phyloP scores from a whole-genome alignment of 1,140 invertebrate genomes.

The Psix sp. region DNA sequence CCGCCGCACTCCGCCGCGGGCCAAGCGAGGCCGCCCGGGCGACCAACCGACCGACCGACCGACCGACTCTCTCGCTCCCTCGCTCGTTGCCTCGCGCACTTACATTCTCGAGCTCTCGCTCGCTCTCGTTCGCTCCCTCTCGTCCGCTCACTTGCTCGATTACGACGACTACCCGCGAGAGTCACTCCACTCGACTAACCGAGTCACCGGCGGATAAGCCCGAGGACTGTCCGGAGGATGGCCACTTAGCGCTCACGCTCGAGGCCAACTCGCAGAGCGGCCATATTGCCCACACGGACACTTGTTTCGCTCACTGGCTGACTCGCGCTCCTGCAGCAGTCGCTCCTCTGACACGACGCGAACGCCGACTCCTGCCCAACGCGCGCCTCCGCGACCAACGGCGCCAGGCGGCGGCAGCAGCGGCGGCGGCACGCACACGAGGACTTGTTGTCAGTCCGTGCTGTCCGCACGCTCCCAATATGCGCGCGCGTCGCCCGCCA shows the following conservation, averaged over 20 bases:
- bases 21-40: slow-evolving; percentile 27
- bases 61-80: not conserved
- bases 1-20: slow-evolving; percentile 11
- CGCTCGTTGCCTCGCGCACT: no score
- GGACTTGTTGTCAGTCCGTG: slow-evolving; percentile 17
- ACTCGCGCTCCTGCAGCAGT: not conserved
- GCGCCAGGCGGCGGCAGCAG: no score
- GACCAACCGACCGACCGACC: slow-evolving; percentile 2
- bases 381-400: slow-evolving; percentile 4
- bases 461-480: not conserved
- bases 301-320: slow-evolving; percentile 9
- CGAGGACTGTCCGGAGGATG: not conserved
- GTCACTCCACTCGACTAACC: not conserved
- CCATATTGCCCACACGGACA: slow-evolving; percentile 11
- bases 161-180: not conserved
- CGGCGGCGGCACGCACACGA: slow-evolving; percentile 18
- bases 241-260: no score
- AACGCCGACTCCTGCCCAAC: slow-evolving; percentile 12
- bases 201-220: no score
- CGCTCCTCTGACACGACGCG: not conserved
- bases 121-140: not conserved
- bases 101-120: not conserved
- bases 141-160: not conserved
- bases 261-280: no score
- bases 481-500: slow-evolving; percentile 12